Conservation (phyloP, 1,140 invertebrate genomes). For the Aphelenchoides avenae region DNA sequence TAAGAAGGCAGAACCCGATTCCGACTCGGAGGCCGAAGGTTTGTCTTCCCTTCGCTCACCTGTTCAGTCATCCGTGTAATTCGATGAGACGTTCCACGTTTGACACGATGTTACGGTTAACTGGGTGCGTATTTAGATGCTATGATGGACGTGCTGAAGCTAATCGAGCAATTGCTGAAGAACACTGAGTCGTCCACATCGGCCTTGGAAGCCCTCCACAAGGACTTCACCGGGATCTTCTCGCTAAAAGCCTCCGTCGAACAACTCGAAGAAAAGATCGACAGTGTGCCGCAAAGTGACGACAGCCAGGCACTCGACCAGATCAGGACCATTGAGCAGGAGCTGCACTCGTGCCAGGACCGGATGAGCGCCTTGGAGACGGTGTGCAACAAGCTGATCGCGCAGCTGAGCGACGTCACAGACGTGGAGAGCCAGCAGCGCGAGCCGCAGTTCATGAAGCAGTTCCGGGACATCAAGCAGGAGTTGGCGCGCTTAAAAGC, state of each 20-base stretch:
- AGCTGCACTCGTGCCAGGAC: slow-evolving; percentile 31
- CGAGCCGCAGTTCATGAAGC: slow-evolving; percentile 1
- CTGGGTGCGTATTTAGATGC: too few species aligned
- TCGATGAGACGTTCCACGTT: too few species aligned
- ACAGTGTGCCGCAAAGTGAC: background rate
- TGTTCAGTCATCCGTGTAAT: too few species aligned
- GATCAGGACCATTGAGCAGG: slow-evolving; percentile 22
- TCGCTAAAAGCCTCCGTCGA: too few species aligned
- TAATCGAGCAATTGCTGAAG: slow-evolving; percentile 12
- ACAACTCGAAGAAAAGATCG: slow-evolving; percentile 3
- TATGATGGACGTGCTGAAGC: slow-evolving; percentile 6
- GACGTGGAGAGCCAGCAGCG: slow-evolving; percentile 15
- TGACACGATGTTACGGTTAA: too few species aligned
- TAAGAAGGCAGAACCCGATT: slow-evolving; percentile 4
- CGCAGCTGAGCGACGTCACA: slow-evolving; percentile 20
- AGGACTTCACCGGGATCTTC: too few species aligned
- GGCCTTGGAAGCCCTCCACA: background rate
- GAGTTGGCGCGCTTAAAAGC: background rate
- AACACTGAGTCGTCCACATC: slow-evolving; percentile 14
- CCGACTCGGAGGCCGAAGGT: slow-evolving; percentile 12
- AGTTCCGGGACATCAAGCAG: background rate
- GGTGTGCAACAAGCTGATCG: slow-evolving; percentile 21
- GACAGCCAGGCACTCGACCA: background rate
- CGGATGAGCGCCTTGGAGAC: slow-evolving; percentile 34
- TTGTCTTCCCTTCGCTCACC: too few species aligned